Conservation (phyloP, 2,113 vertebrate genomes). For the Atlantisia rogersi region DNA sequence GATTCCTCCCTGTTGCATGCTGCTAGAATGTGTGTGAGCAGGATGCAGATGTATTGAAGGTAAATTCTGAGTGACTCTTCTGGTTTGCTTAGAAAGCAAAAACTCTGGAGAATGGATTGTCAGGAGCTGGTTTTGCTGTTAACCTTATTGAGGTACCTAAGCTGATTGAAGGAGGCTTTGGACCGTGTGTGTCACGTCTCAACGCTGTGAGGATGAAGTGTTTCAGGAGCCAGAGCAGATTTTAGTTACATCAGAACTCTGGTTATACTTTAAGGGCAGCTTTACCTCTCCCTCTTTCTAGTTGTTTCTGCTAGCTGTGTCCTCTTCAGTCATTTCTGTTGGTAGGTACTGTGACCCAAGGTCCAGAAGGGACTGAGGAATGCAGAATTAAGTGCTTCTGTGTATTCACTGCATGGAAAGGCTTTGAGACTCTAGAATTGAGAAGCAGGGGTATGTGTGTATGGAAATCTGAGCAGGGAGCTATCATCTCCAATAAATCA, state of each 20-base stretch:
- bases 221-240: slow-evolving; percentile 28
- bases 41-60: background rate
- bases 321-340: background rate
- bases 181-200: slow-evolving; percentile 49
- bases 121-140: slow-evolving; percentile 14
- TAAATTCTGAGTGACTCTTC: background rate
- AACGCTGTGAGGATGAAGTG: slow-evolving; percentile 1
- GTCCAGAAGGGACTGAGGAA: background rate
- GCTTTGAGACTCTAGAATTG: background rate
- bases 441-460: background rate
- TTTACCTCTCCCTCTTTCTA: background rate
- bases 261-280: background rate
- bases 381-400: background rate
- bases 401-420: background rate
- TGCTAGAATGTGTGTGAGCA: accelerated
- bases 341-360: background rate
- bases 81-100: slow-evolving; percentile 17
- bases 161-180: slow-evolving; percentile 33
- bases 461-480: background rate
- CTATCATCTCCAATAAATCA: background rate
- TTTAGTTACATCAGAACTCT: background rate
- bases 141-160: slow-evolving; percentile 1
- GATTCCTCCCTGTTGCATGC: background rate
- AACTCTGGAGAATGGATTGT: background rate
- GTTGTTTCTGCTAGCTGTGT: background rate